Evolutionary conservation across 2,888 invertebrate genomes (phyloP), one percentile per base, ranked within the genome.

Genomic region (Chalcis sispes): DNA sequence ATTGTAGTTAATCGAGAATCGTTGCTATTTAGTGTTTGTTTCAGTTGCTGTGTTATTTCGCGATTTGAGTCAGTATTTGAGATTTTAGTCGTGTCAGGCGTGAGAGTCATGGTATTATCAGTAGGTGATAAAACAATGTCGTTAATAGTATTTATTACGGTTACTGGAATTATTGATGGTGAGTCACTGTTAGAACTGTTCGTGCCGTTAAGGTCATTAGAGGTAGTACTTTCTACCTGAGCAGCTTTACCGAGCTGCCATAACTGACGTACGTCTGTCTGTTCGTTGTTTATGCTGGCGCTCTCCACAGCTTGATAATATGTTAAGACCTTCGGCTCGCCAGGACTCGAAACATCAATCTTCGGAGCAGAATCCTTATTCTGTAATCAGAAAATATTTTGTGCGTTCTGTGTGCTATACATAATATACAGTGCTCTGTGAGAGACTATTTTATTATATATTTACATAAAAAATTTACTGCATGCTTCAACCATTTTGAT

Each of bases 161-260:
- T 78, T 75, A 77, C 80, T 80, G 81, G 64, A 64, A 72, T 81
- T 81, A 82, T 79, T 79, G 74, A 77, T 77, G 81, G 81, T 80
- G 80, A 85, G 83, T 90, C 85, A 83, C 89, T 89, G 81, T 90
- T 90, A 81, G 89, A 79, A 79, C 82, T 84, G 82, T 79, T 83
- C 82, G 79, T 82, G 80, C 77, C 84, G 79, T 83, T 84, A 82
- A 81, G 77, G 81, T 83, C 82, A 72, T 67, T 82, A 81, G 76
- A 81, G 72, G 81, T 82, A 81, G 80, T 80, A 82, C 82, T 84
- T 79, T 83, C 85, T 85, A 87, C 83, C 85, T 86, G 84, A 84
- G 83, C 86, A 86, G 83, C 85, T 82, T 78, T 85, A 83, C 64
- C 82, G 79, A 80, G 82, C 83, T 80, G 82, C 78, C 75, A 78